Percentiles rank a stretch among this genome's conserved stretches.
These are phyloP conservation scores for Bombycilla garrulus DNA, from an alignment of 2,113 vertebrate genomes.

Conservation along the genomic window DNA sequence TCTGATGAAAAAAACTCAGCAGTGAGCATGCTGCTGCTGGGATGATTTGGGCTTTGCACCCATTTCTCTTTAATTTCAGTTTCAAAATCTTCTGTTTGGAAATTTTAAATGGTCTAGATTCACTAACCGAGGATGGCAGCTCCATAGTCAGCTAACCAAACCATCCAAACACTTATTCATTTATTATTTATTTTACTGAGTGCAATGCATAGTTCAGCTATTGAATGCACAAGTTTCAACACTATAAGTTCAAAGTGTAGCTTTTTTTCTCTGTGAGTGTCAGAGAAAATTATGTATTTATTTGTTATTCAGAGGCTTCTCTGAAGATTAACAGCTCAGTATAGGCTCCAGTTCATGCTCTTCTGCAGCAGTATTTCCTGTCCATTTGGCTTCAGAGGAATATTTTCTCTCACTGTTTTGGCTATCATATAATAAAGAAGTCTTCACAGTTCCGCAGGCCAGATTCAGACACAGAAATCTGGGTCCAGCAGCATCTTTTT, in stretches of 20 bases:
- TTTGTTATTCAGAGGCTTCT: slow-evolving; percentile 19
- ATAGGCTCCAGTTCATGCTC: not conserved
- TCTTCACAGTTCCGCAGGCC: not conserved
- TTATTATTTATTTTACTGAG: slow-evolving; percentile 42
- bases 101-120: not conserved
- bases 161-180: not conserved
- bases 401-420: slow-evolving; percentile 1
- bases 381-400: not conserved
- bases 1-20: not conserved
- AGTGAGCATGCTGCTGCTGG: not conserved
- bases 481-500: not conserved
- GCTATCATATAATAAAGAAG: not conserved
- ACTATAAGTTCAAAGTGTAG: not conserved
- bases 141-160: not conserved
- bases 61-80: slow-evolving; percentile 4
- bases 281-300: not conserved
- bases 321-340: slow-evolving; percentile 7
- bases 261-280: not conserved
- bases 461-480: not conserved
- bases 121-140: not conserved
- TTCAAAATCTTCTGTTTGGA: slow-evolving; percentile 31
- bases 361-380: not conserved
- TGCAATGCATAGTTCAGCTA: not conserved
- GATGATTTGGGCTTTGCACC: not conserved
- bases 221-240: not conserved